Evolutionary conservation across 2,797 vertebrate species (phyloP).

Genomic region (Lacerta bilineata): DNA sequence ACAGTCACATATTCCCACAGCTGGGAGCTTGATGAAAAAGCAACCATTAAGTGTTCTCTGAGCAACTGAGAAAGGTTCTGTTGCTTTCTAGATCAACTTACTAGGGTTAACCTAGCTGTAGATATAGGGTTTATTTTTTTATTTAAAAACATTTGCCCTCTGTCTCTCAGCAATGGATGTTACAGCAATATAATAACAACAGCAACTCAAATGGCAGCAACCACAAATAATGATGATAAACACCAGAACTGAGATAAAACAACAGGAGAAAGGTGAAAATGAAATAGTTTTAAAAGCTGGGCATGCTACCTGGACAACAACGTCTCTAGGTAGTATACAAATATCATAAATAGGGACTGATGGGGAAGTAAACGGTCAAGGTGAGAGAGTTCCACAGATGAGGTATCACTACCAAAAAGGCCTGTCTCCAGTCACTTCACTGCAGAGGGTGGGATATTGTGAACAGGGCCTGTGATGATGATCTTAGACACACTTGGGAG

Average conservation of each 20-base stretch:
- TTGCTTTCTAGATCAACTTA: neutral
- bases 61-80: neutral
- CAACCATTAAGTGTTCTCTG: neutral
- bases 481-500: neutral
- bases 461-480: neutral
- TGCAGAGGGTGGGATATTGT: neutral
- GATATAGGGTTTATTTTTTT: neutral
- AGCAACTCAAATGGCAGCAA: neutral
- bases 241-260: neutral
- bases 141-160: neutral
- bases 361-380: neutral
- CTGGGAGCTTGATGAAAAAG: neutral
- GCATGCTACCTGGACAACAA: neutral
- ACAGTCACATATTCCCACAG: too few relatives aligned
- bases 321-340: neutral
- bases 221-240: neutral
- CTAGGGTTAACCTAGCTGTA: neutral
- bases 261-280: neutral
- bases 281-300: neutral
- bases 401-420: neutral
- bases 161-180: neutral
- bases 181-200: neutral
- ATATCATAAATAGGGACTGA: neutral
- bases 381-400: neutral
- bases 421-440: neutral